Evolutionary conservation across 2,797 vertebrate genomes (phyloP).

Genomic region (Sebastes taczanowskii): DNA sequence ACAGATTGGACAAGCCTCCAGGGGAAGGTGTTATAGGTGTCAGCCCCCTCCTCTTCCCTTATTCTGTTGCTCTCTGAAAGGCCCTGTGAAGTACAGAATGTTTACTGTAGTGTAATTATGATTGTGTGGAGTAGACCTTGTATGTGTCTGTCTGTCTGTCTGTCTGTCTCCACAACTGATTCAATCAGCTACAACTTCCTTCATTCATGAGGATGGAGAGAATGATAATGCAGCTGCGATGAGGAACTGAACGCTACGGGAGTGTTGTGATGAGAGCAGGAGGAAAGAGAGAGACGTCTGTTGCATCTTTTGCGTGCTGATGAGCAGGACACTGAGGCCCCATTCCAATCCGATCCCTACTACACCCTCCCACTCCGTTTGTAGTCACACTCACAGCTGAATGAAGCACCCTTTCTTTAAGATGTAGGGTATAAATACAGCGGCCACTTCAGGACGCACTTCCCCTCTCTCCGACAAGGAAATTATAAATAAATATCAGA

Average conservation of each 20-base stretch:
- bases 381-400: no score
- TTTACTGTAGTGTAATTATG: constrained; percentile 21
- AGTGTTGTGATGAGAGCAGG: not conserved
- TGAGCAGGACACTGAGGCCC: not conserved
- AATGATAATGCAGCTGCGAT: not conserved
- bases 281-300: not conserved
- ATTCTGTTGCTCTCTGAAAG: constrained; percentile 24
- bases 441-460: no score
- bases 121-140: not conserved
- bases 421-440: no score
- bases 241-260: not conserved
- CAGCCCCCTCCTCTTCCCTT: not conserved
- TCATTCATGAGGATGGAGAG: not conserved
- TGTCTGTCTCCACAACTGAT: not conserved
- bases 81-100: not conserved
- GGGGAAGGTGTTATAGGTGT: not conserved
- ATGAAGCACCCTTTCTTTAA: no score
- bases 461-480: no score
- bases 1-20: constrained; percentile 21
- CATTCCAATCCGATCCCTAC: no score
- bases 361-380: no score
- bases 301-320: not conserved
- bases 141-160: not conserved
- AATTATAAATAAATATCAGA: no score
- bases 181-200: constrained; percentile 13